Evolutionary conservation across 2,888 invertebrate species (phyloP).

Genomic region (Aethes cnicana): DNA sequence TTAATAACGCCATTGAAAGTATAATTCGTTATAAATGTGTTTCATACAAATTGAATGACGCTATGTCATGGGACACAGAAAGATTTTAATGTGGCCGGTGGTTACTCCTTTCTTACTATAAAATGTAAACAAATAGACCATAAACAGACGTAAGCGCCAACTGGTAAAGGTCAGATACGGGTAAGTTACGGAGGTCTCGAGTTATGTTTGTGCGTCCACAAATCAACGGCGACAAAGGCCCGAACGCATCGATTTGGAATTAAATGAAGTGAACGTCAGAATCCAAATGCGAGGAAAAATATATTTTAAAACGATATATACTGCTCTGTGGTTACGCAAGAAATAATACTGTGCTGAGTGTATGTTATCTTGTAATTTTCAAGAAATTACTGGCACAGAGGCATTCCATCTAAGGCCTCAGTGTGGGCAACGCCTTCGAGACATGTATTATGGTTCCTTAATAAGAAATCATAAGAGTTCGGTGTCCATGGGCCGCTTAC

Average conservation of each 20-base stretch:
- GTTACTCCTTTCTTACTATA: not conserved
- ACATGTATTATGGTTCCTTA: no score
- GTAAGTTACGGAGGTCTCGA: conserved; percentile 48
- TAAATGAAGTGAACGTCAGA: conserved; percentile 73
- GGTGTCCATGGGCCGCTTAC: no score
- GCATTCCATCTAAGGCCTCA: no score
- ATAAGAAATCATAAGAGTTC: no score
- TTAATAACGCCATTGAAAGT: conserved; percentile 25
- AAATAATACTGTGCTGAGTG: no score
- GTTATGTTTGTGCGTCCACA: conserved; percentile 66
- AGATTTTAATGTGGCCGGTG: no score
- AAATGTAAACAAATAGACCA: not conserved
- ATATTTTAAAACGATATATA: conserved; percentile 53
- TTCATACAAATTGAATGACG: conserved; percentile 28
- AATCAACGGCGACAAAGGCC: conserved; percentile 70
- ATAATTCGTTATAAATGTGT: conserved; percentile 24
- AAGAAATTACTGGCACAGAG: no score
- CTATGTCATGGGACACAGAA: not conserved
- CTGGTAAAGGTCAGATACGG: no score
- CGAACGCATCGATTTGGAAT: conserved; percentile 68
- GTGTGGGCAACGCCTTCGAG: no score
- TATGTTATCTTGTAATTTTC: no score
- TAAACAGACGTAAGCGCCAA: conserved; percentile 34
- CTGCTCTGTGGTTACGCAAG: conserved; percentile 37
- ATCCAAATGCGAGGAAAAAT: conserved; percentile 70